Percentiles rank a stretch among this genome's conserved stretches.
Conservation (phyloP, 2,888 invertebrate genomes). For the Crepidodera aurea region DNA sequence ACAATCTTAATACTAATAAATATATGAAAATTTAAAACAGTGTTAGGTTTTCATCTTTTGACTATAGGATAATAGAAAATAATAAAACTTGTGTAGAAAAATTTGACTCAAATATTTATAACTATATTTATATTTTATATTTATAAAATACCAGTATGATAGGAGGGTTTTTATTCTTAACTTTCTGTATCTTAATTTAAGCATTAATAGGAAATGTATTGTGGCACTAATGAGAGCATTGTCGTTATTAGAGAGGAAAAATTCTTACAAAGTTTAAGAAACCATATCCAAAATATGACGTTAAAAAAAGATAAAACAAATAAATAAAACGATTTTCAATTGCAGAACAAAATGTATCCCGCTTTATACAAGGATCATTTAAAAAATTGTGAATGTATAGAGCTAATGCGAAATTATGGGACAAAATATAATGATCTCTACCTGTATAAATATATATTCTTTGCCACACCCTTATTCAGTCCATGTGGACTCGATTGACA, state of each 20-base stretch:
- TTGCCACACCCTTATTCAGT: too few relatives aligned
- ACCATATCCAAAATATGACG: too few relatives aligned
- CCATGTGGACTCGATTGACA: too few relatives aligned
- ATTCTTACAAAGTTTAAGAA: background rate
- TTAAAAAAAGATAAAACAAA: too few relatives aligned
- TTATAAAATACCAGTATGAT: slow-evolving; percentile 15
- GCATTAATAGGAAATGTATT: slow-evolving; percentile 5
- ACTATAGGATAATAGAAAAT: slow-evolving; percentile 30
- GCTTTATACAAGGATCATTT: too few relatives aligned
- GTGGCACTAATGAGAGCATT: slow-evolving; percentile 1
- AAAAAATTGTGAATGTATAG: too few relatives aligned
- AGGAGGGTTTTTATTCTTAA: slow-evolving; percentile 9
- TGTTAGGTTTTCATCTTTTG: slow-evolving; percentile 24
- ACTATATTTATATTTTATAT: slow-evolving; percentile 10
- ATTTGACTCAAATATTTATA: background rate
- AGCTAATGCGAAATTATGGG: too few relatives aligned
- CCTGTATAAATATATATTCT: too few relatives aligned
- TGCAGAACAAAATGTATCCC: too few relatives aligned
- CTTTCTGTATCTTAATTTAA: slow-evolving; percentile 18
- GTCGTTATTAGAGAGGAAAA: background rate
- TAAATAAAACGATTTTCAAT: too few relatives aligned
- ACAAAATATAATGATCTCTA: too few relatives aligned
- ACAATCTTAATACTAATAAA: slow-evolving; percentile 27
- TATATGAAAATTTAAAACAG: slow-evolving; percentile 28
- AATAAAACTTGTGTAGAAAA: slow-evolving; percentile 9